These are phyloP conservation scores for Rhingia campestris DNA, from an alignment of 2,888 invertebrate genomes.

Conservation along the genomic window DNA sequence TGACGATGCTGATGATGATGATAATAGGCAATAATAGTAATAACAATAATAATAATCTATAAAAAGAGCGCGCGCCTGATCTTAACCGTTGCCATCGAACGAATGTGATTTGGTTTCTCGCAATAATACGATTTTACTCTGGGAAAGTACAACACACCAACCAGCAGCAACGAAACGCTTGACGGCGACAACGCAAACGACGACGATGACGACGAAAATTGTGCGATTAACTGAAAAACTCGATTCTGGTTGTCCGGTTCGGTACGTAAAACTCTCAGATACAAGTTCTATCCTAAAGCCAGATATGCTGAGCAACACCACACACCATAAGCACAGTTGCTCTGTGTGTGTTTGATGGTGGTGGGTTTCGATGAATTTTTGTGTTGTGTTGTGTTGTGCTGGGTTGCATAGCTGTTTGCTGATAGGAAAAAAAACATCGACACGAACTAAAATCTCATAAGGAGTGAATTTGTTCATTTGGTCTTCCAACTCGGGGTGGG, in stretches of 20 bases:
- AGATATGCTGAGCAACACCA: too few relatives aligned
- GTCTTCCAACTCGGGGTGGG: slow-evolving; percentile 35
- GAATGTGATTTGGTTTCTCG: slow-evolving; percentile 83
- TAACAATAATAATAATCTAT: slow-evolving; percentile 76
- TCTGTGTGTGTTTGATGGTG: slow-evolving; percentile 44
- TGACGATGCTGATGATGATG: slow-evolving; percentile 67
- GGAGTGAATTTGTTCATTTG: slow-evolving; percentile 64
- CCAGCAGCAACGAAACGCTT: slow-evolving; percentile 54
- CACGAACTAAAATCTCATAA: slow-evolving; percentile 26
- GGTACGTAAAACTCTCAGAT: slow-evolving; percentile 63
- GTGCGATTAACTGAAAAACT: slow-evolving; percentile 71
- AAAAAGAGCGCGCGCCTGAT: slow-evolving; percentile 83
- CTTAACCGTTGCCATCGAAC: slow-evolving; percentile 83
- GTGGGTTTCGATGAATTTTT: slow-evolving; percentile 49
- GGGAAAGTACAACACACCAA: slow-evolving; percentile 67
- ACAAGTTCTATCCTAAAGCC: slow-evolving; percentile 63
- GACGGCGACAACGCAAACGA: slow-evolving; percentile 58
- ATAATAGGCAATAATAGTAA: slow-evolving; percentile 75
- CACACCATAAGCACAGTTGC: slow-evolving; percentile 63
- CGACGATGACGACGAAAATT: slow-evolving; percentile 71
- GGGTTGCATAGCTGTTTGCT: slow-evolving; percentile 68
- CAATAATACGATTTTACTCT: slow-evolving; percentile 83
- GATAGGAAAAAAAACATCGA: slow-evolving; percentile 36
- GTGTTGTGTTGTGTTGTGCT: slow-evolving; percentile 70
- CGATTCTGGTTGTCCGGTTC: slow-evolving; percentile 66